These are phyloP conservation scores for Tethea ocularis DNA, from an alignment of 2,888 invertebrate species.

Conservation along the genomic window DNA sequence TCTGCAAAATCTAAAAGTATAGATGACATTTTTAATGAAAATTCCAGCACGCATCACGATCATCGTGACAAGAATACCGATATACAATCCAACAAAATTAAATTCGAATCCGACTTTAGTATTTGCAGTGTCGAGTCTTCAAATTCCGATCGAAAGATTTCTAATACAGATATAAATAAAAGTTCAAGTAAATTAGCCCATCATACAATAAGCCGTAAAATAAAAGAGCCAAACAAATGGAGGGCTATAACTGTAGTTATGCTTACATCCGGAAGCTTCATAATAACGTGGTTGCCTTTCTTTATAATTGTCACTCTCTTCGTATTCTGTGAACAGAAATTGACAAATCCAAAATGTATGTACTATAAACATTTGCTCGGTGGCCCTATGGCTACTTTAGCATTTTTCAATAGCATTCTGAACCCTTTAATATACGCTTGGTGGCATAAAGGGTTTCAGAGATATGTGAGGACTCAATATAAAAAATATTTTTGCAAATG, in stretches of 20 bases:
- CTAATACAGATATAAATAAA: slow-evolving; percentile 29
- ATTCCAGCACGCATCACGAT: slow-evolving; percentile 24
- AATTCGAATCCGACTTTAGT: slow-evolving; percentile 57
- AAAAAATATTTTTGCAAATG: slow-evolving; percentile 43
- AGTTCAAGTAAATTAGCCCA: slow-evolving; percentile 23
- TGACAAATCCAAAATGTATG: slow-evolving; percentile 73
- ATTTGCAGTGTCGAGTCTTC: slow-evolving; percentile 55
- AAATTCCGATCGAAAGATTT: slow-evolving; percentile 35
- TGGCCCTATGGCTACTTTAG: slow-evolving; percentile 84
- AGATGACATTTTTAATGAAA: slow-evolving; percentile 47
- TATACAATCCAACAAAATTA: slow-evolving; percentile 25
- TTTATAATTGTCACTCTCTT: slow-evolving; percentile 83
- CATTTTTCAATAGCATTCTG: slow-evolving; percentile 84
- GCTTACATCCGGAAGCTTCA: slow-evolving; percentile 84
- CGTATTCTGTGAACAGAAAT: slow-evolving; percentile 78
- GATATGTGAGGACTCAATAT: slow-evolving; percentile 64
- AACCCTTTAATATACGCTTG: slow-evolving; percentile 88
- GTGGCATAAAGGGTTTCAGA: slow-evolving; percentile 88
- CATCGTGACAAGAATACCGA: slow-evolving; percentile 26
- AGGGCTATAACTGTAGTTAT: slow-evolving; percentile 85
- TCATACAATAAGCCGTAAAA: slow-evolving; percentile 32
- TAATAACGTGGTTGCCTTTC: slow-evolving; percentile 86
- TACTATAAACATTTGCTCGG: slow-evolving; percentile 77
- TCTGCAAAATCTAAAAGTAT: slow-evolving; percentile 56
- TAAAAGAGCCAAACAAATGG: slow-evolving; percentile 78